These are phyloP conservation scores for Lethocerus indicus DNA, from an alignment of 1,140 invertebrate genomes.

Conservation along the genomic window DNA sequence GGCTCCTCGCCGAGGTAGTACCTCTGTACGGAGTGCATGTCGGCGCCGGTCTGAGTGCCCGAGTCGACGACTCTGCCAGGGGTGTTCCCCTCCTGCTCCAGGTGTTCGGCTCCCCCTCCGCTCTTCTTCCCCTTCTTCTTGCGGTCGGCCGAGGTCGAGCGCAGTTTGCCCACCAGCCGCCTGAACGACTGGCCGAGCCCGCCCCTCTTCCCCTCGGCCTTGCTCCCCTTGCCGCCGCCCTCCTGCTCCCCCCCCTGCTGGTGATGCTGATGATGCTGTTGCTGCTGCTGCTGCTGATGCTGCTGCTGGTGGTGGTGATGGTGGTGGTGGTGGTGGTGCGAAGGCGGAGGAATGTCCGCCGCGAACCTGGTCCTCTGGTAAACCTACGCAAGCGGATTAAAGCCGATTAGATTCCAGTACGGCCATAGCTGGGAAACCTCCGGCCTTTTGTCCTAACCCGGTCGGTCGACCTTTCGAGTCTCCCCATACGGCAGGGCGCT, in stretches of 20 bases:
- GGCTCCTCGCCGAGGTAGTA: conserved; percentile 72
- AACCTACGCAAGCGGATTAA: too few species aligned
- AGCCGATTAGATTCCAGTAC: too few species aligned
- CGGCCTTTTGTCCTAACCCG: too few species aligned
- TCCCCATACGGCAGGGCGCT: too few species aligned
- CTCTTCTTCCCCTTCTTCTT: conserved; percentile 18
- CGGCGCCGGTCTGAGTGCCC: conserved; percentile 16
- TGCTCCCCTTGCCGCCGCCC: conserved; percentile 23
- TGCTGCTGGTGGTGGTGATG: neutral
- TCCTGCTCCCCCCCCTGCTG: conserved; percentile 13
- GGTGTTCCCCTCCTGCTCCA: conserved; percentile 15
- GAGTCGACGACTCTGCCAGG: conserved; percentile 20
- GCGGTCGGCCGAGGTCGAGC: conserved; percentile 40
- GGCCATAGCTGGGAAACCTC: too few species aligned
- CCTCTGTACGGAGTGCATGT: conserved; percentile 32
- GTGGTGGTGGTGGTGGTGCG: conserved; percentile 14
- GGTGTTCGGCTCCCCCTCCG: conserved; percentile 22
- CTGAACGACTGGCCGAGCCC: conserved; percentile 42
- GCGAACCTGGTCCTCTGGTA: conserved; percentile 48
- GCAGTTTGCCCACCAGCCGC: conserved; percentile 57
- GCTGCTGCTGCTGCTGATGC: too few species aligned
- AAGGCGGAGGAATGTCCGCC: conserved; percentile 29
- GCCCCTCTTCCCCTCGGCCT: conserved; percentile 25
- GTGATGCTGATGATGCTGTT: too few species aligned
- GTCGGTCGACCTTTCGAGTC: too few species aligned